Evolutionary conservation across 2,888 invertebrate genomes (phyloP).

Genomic region (Artemia sinica): DNA sequence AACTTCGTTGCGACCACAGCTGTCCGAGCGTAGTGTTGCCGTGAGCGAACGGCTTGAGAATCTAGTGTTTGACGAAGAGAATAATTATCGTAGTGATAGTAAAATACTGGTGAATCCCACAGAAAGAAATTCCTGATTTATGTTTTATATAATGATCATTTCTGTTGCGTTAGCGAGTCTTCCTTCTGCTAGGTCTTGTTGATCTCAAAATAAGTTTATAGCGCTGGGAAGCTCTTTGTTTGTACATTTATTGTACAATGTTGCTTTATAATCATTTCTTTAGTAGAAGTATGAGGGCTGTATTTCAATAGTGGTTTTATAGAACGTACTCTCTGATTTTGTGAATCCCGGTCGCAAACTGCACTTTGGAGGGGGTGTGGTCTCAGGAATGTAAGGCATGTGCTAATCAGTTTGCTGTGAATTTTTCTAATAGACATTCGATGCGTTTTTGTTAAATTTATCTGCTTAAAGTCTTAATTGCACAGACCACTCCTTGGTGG

Average conservation of each 20-base stretch:
- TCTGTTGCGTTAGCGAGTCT: too few species aligned
- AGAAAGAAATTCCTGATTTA: too few species aligned
- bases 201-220: neutral
- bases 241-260: neutral
- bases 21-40: neutral
- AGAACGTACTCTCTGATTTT: constrained; percentile 2
- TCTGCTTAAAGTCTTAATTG: too few species aligned
- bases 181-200: neutral
- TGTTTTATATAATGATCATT: too few species aligned
- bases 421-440: too few species aligned
- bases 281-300: neutral
- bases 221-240: neutral
- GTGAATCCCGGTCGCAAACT: neutral
- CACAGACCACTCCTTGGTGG: too few species aligned
- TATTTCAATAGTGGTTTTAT: neutral
- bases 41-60: neutral
- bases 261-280: constrained; percentile 1
- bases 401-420: neutral
- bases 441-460: too few species aligned
- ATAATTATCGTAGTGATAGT: neutral
- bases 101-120: neutral
- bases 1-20: neutral
- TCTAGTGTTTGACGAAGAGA: constrained; percentile 12
- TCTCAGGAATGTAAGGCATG: neutral
- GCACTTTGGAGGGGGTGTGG: constrained; percentile 5